Base-by-base conservation (phyloP, 1,140 invertebrate genomes). In the Zaprionus ornatus region DNA sequence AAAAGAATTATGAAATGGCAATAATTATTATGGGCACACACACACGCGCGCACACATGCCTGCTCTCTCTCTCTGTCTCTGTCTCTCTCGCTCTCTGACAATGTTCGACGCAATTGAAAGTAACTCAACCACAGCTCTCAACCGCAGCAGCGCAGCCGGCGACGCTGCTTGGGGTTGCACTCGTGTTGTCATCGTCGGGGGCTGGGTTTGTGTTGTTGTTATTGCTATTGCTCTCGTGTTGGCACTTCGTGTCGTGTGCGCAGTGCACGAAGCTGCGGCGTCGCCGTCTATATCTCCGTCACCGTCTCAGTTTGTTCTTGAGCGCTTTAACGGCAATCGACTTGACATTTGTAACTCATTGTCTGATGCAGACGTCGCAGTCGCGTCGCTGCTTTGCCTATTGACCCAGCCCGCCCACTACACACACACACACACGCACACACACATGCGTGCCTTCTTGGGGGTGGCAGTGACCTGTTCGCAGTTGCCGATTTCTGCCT, bases 291-390 rank as follows among this genome's bases (percentile, higher is more conserved):
- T 29, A 35, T 37, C 50, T 12, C 4, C 42, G 48, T 40, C 57
- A 10, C 9, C n/a, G 37, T 57, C 27, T n/a, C 32, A 19, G 72
- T 67, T 75, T 59, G 52, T 45, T 71, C 62, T 72, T 76, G 74
- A 76, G 74, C 68, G 68, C 56, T 76, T 76, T 76, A 76, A 64
- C 68, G 50, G 61, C 74, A 76, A 76, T 76, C 56, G 74, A 65
- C 74, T 72, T 76, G 68, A 76, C 74, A 72, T 69, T 71, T 75
- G 73, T 75, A 64, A 64, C 73, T 71, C 73, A 64, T 65, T 75
- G 67, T 75, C 42, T 74, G 62, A 19, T 19, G 45, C 45, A 13
- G 19, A 15, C 15, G 37, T 40, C 37, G 37, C 37, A 15, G 37
- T 40, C 15, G 37, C 15, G 5, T 15, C 37, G 37, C 37, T n/a